Base-by-base conservation (phyloP, 2,113 vertebrate genomes). In the Proteles cristata region DNA sequence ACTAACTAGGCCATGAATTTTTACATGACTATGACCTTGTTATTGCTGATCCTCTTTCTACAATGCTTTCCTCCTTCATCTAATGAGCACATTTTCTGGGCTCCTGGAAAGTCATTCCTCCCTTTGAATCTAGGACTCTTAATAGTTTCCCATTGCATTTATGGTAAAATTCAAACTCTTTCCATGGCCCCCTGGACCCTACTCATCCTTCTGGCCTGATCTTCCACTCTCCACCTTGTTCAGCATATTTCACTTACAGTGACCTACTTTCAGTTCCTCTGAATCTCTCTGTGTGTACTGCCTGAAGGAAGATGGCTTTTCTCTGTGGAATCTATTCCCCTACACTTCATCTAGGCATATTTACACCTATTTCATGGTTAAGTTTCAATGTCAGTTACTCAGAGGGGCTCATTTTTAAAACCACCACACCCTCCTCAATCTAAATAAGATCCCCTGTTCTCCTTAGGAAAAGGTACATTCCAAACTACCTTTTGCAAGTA, bases 341-440 rank as follows among this genome's bases (percentile, higher is more conserved):
- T 53, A 50, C 21, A 53, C 21, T 65, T 88, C 21, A 88, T 87
- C 43, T 45, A 79, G n/a, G 2, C 84, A 43, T 55, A 1, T 63
- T 74, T 84, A 43, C 65, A 76, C 83, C 26, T 66, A 89, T 93
- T 94, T 82, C n/a, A 90, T 31, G 33, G n/a, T 45, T 93, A 53
- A 45, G 5, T 19, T 77, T 92, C 79, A 89, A 3, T 81, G 15
- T 90, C 26, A 7, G 19, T 63, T 82, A 69, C 50, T 95, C 48
- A 92, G 19, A 85, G 53, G 26, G 26, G 92, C 25, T 90, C 84
- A 81, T 28, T 55, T 11, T 89, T 92, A 39, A 8, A 89, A 89
- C 26, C 17, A 90, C 12, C 53, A 21, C 11, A 55, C 11, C 19
- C 21, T 77, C 65, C 45, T 85, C 25, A n/a, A 23, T 92, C 50